Percentiles rank a stretch among this genome's conserved stretches.
Conservation (phyloP, 2,113 vertebrate genomes). For the Nycticorax nycticorax region DNA sequence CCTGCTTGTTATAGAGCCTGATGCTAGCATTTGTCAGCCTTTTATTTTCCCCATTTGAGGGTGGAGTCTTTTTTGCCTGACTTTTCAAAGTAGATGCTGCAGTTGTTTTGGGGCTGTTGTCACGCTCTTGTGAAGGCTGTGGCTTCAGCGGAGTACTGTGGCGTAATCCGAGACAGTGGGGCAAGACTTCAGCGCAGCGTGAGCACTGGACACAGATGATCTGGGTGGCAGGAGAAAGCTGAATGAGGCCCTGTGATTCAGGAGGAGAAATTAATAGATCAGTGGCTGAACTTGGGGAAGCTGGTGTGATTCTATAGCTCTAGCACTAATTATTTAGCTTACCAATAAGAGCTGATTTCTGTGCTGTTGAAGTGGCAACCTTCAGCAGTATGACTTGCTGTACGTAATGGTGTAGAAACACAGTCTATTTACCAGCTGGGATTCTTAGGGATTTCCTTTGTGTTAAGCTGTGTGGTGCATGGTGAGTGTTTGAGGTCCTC, state of each 20-base stretch:
- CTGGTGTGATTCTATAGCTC: background rate
- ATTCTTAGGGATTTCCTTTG: background rate
- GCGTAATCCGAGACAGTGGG: background rate
- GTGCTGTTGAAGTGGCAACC: background rate
- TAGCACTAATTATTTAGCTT: background rate
- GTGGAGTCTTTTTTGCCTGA: background rate
- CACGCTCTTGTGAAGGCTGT: background rate
- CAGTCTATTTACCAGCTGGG: background rate
- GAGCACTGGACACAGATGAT: accelerated
- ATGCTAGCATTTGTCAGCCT: background rate
- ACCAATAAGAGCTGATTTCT: background rate
- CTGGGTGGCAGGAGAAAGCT: background rate
- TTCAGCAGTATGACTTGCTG: background rate
- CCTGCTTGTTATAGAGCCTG: background rate
- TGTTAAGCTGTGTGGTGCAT: background rate
- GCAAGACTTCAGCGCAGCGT: background rate
- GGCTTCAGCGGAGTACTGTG: background rate
- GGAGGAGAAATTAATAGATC: background rate
- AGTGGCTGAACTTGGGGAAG: background rate
- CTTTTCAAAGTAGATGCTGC: background rate
- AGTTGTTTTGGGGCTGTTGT: background rate
- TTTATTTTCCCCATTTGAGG: background rate
- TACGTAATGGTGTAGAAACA: background rate
- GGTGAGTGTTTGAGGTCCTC: background rate
- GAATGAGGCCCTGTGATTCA: background rate